These are phyloP conservation scores for Indicator indicator DNA, from an alignment of 2,113 vertebrate species.

Conservation along the genomic window DNA sequence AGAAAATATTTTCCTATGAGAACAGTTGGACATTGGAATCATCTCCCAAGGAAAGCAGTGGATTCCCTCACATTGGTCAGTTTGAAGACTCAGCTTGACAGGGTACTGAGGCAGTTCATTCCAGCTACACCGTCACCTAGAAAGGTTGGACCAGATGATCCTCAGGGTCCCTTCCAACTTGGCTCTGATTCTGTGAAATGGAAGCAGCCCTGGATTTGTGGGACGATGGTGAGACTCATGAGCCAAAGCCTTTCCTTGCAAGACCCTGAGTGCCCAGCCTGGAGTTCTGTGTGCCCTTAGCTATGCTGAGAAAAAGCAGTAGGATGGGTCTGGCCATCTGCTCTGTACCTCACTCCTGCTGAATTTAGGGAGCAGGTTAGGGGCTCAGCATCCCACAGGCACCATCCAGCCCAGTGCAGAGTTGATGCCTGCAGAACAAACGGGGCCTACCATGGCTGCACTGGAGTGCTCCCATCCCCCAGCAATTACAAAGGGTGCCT, in stretches of 20 bases:
- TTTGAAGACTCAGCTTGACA: too few species aligned
- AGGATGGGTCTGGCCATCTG: rapidly evolving
- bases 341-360: background rate
- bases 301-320: background rate
- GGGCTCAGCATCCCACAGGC: background rate
- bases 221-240: background rate
- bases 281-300: background rate
- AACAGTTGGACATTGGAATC: too few species aligned
- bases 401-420: background rate
- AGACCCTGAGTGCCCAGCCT: rapidly evolving
- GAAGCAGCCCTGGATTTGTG: background rate
- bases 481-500: slow-evolving; percentile 36
- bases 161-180: too few species aligned
- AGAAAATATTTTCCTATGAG: too few species aligned
- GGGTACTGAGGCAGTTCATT: too few species aligned
- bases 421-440: background rate
- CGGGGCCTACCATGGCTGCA: background rate
- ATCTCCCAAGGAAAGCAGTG: too few species aligned
- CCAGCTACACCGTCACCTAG: too few species aligned
- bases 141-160: too few species aligned
- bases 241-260: background rate
- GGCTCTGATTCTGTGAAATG: too few species aligned
- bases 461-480: slow-evolving; percentile 31
- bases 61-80: too few species aligned
- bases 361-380: rapidly evolving